phyloP scores from a whole-genome alignment of 2,888 invertebrate species.

The Sinhomidia bicolor region DNA sequence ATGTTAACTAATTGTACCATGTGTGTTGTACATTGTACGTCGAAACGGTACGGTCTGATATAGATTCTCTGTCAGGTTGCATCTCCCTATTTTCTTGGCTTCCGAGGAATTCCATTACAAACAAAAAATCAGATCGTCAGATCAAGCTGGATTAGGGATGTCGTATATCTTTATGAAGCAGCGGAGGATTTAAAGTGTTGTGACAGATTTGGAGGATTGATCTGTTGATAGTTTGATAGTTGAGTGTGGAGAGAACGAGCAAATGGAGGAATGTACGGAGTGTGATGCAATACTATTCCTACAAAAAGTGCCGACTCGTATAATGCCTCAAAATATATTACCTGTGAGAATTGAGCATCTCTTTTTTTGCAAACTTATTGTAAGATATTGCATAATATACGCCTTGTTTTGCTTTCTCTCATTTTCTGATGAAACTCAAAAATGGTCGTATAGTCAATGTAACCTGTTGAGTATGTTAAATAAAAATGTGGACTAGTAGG shows the following conservation, averaged over 20 bases:
- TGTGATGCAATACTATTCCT: neutral
- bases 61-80: slow-evolving; percentile 23
- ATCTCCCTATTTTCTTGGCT: slow-evolving; percentile 42
- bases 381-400: too few relatives aligned
- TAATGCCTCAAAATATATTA: too few relatives aligned
- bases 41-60: neutral
- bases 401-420: too few relatives aligned
- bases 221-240: slow-evolving; percentile 38
- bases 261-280: neutral
- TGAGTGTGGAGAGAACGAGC: neutral
- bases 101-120: slow-evolving; percentile 20
- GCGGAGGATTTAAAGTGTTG: slow-evolving; percentile 49
- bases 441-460: too few relatives aligned
- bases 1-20: slow-evolving; percentile 55
- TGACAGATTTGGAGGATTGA: slow-evolving; percentile 58
- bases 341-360: too few relatives aligned
- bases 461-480: too few relatives aligned
- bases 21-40: slow-evolving; percentile 19
- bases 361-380: too few relatives aligned
- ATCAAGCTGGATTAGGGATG: slow-evolving; percentile 44
- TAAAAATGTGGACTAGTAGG: too few relatives aligned
- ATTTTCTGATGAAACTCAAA: too few relatives aligned
- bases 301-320: neutral
- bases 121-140: slow-evolving; percentile 48
- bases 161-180: slow-evolving; percentile 27